Evolutionary conservation across 1,140 invertebrate species (phyloP), one percentile per base, ranked within the genome.

Genomic region (Heterodera carotae): DNA sequence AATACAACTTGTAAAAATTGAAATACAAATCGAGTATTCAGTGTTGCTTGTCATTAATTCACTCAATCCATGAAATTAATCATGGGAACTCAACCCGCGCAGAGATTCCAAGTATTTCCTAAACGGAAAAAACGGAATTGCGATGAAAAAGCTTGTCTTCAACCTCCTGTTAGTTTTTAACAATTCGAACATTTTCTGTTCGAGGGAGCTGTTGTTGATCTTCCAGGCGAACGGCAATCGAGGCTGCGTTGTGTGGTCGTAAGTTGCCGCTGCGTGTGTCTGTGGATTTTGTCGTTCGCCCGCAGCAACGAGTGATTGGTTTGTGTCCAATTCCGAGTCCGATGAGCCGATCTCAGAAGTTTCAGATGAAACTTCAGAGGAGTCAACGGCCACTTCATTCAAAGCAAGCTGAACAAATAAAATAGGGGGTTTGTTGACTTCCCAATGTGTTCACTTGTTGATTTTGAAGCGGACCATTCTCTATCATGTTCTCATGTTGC

Each of bases 21-120:
- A 56, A 18, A 56, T 18, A 56, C 12, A 22, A 56, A 56, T 56
- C 22, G 48, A 56, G 48, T 56, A 56, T 56, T 56, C 48, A 56
- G 22, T 56, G 22, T 56, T 18, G 22, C 5, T 56, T 56, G 48
- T 56, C 48, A 56, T 56, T 18, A 12, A 56, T 31, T 66, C 22
- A 62, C 62, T 66, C 31, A 22, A 27, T 18, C n/a, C 70, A 29
- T 22, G 2, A 34, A 73, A 80, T 29, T 79, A 66, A 69, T 83
- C 81, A 36, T 80, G 78, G 74, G 84, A 53, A 66, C 82, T 80
- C 31, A 79, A 27, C 22, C 75, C 78, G 6, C 78, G 67, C 18
- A 22, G 10, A 2, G 78, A 80, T 1, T 82, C 25, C 36, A 80
- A 25, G 80, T 79, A 79, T 43, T 79, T 79, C n/a, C 77, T 79